phyloP scores from a whole-genome alignment of 2,888 invertebrate species.

The Amblyjoppa proteus region DNA sequence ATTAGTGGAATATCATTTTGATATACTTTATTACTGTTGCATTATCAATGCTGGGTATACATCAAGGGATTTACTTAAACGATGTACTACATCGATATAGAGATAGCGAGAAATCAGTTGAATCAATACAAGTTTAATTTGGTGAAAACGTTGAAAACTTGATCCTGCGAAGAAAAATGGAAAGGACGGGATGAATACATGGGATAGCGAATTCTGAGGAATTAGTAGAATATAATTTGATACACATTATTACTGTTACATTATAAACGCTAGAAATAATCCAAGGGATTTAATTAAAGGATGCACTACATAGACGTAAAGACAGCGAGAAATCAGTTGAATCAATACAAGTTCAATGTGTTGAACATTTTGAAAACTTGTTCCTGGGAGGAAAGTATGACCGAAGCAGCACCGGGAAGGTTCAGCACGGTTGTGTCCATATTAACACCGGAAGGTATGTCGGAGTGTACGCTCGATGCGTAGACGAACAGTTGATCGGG shows the following conservation, averaged over 20 bases:
- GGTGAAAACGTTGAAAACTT: neutral
- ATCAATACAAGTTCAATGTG: neutral
- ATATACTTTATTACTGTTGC: neutral
- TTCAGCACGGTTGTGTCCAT: slow-evolving; percentile 61
- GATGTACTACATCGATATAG: neutral
- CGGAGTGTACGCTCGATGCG: slow-evolving; percentile 66
- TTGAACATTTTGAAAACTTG: neutral
- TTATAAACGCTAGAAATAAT: neutral
- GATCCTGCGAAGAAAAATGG: slow-evolving; percentile 48
- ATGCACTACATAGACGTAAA: neutral
- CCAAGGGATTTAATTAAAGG: neutral
- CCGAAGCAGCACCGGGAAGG: slow-evolving; percentile 75
- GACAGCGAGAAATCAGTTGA: neutral
- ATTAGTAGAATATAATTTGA: neutral
- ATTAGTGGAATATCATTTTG: neutral
- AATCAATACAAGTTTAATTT: neutral
- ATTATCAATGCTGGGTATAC: neutral
- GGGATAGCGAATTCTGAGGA: neutral
- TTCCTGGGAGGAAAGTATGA: slow-evolving; percentile 69
- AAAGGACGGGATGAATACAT: neutral
- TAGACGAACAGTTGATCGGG: slow-evolving; percentile 65
- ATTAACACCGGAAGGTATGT: slow-evolving; percentile 51
- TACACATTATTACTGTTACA: neutral
- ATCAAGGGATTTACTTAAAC: neutral
- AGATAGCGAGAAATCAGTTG: neutral